Percentiles rank a stretch among this genome's conserved stretches.
Conservation (phyloP, 2,113 vertebrate species). For the Oenanthe oenanthe region DNA sequence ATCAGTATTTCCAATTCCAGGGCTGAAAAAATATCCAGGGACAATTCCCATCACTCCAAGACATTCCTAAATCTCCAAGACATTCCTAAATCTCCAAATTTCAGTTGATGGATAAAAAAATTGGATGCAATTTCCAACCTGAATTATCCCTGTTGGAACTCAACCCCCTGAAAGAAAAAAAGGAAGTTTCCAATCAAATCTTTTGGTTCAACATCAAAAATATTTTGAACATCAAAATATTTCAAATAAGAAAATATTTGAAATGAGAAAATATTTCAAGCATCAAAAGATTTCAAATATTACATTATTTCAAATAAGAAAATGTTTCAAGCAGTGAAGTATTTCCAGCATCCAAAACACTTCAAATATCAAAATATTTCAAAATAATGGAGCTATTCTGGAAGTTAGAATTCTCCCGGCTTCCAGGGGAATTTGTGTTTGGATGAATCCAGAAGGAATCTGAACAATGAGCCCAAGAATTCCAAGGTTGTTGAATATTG, state of each 20-base stretch:
- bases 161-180: not conserved
- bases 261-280: not conserved
- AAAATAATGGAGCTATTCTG: not conserved
- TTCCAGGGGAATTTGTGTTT: not conserved
- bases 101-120: not conserved
- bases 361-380: not conserved
- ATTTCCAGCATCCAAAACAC: too few relatives aligned
- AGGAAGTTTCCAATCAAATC: not conserved
- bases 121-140: fast-evolving
- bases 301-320: not conserved
- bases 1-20: too few relatives aligned
- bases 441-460: not conserved
- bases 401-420: not conserved
- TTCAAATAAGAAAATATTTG: not conserved
- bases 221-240: not conserved
- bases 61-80: not conserved
- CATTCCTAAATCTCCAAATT: not conserved
- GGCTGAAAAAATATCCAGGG: not conserved
- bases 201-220: not conserved
- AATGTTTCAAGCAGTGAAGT: too few relatives aligned
- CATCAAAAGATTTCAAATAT: not conserved
- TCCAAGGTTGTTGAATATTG: not conserved
- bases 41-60: not conserved
- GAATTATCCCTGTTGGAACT: not conserved
- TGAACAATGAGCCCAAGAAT: fast-evolving